Evolutionary conservation across 1,140 invertebrate genomes (phyloP), one percentile per base, ranked within the genome.

Genomic region (Diorhabda elongata): DNA sequence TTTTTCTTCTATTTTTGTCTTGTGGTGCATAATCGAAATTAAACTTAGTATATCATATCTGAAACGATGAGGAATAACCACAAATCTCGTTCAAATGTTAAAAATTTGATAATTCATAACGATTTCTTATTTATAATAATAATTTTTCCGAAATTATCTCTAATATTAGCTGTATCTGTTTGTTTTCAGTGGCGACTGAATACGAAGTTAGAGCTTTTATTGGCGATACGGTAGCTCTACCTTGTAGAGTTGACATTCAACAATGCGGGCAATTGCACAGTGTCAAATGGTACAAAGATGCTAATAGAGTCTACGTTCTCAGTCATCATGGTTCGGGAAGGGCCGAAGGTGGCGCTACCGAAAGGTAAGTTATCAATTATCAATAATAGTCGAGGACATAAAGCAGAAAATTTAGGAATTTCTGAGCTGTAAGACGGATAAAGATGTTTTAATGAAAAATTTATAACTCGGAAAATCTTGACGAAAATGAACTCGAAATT

Each of bases 201-300:
- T 72, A 73, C 52, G 75, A 79, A 66, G 71, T 80, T 56, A 74
- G 72, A 47, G 80, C 79, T 5, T 74, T 77, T 65, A 77, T 77
- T 11, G 92, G 92, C 3, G 86, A 88, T 26, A 88, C 88, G 44
- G 89, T 92, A 42, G 83, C 84, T 42, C 83, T 95, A 56, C 87
- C 89, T 2, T 95, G 93, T 82, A 85, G 87, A 41, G 88, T 95
- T 68, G 90, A 92, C 79, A 87, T 87, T 64, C 84, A 86, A 6
- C 87, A 88, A 72, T 96, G 94, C 76, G 91, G 92, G 2, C 88
- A 89, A 59, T 86, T 95, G 74, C 93, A 95, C 83, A 94, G 91
- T 77, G 90, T 95, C 75, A 95, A 95, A 82, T 96, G 93, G 93
- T 95, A 95, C 81, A 90, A 91, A 73, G 91, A 89, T 58, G 87